phyloP scores from a whole-genome alignment of 2,797 vertebrate genomes.

The Mergus octosetaceus region DNA sequence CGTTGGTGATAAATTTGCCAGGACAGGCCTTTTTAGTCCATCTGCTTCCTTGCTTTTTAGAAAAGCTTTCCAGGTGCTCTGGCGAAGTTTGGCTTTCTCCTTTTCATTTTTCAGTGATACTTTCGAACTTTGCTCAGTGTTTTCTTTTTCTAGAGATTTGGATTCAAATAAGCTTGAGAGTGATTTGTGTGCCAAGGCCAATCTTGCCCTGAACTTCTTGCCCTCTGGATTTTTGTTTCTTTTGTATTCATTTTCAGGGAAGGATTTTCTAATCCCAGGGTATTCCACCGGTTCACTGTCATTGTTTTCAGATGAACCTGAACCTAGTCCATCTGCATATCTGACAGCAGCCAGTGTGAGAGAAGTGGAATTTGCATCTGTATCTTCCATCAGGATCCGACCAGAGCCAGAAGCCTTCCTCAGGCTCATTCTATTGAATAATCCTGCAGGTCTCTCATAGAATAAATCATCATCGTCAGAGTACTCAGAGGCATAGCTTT shows the following conservation, averaged over 20 bases:
- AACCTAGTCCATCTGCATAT: not conserved
- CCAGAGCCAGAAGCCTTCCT: conserved; percentile 65
- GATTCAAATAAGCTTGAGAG: conserved; percentile 89
- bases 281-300: conserved; percentile 37
- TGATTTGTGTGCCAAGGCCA: conserved; percentile 88
- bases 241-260: conserved; percentile 70
- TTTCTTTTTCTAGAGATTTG: conserved; percentile 81
- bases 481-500: conserved; percentile 54
- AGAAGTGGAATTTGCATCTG: not conserved
- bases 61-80: conserved; percentile 79
- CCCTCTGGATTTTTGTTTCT: conserved; percentile 81
- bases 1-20: conserved; percentile 21
- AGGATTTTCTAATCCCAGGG: conserved; percentile 28
- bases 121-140: conserved; percentile 50
- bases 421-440: conserved; percentile 60
- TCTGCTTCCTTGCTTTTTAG: conserved; percentile 81
- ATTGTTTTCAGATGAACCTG: conserved; percentile 16
- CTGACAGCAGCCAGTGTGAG: not conserved
- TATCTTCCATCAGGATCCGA: conserved; percentile 42
- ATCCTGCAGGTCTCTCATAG: conserved; percentile 61
- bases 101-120: conserved; percentile 63
- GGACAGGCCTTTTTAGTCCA: conserved; percentile 72
- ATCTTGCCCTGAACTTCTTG: conserved; percentile 81
- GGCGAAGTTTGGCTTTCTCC: conserved; percentile 75
- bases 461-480: conserved; percentile 77